Conservation (phyloP, 1,140 invertebrate species). For the Portunus trituberculatus region DNA sequence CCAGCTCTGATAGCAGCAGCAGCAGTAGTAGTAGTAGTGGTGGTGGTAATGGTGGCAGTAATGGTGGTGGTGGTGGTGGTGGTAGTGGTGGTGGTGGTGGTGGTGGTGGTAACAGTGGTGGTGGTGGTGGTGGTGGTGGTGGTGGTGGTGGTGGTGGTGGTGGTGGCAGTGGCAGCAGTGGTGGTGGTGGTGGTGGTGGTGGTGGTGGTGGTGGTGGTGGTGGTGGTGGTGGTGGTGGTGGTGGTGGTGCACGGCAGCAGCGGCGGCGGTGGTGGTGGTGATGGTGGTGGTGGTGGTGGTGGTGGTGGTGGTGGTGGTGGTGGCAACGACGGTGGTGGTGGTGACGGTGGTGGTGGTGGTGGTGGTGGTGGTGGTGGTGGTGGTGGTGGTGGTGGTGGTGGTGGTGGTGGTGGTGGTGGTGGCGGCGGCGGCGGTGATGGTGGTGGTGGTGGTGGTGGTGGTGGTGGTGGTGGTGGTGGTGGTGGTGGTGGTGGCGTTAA, state of each 20-base stretch:
- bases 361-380: slow-evolving; percentile 16
- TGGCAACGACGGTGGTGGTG: slow-evolving; percentile 16
- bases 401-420: slow-evolving; percentile 16
- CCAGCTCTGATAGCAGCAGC: too few relatives aligned
- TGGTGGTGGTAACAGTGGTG: neutral
- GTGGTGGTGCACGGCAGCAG: neutral
- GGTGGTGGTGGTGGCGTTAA: slow-evolving; percentile 3
- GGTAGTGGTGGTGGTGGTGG: slow-evolving; percentile 16
- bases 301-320: slow-evolving; percentile 16
- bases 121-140: neutral
- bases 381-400: slow-evolving; percentile 17
- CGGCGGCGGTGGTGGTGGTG: slow-evolving; percentile 15
- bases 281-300: slow-evolving; percentile 17
- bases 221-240: slow-evolving; percentile 17
- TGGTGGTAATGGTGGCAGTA: neutral
- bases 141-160: slow-evolving; percentile 16
- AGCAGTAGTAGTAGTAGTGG: slow-evolving; percentile 16
- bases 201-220: slow-evolving; percentile 16
- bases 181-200: slow-evolving; percentile 16
- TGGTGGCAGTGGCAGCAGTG: neutral
- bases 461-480: slow-evolving; percentile 3
- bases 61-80: slow-evolving; percentile 17
- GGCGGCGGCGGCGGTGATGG: slow-evolving; percentile 14
- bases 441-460: slow-evolving; percentile 3
- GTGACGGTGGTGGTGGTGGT: slow-evolving; percentile 16